Percentiles rank a stretch among this genome's conserved stretches.
These are phyloP conservation scores for Indri indri DNA, from an alignment of 2,113 vertebrate genomes.

Conservation along the genomic window DNA sequence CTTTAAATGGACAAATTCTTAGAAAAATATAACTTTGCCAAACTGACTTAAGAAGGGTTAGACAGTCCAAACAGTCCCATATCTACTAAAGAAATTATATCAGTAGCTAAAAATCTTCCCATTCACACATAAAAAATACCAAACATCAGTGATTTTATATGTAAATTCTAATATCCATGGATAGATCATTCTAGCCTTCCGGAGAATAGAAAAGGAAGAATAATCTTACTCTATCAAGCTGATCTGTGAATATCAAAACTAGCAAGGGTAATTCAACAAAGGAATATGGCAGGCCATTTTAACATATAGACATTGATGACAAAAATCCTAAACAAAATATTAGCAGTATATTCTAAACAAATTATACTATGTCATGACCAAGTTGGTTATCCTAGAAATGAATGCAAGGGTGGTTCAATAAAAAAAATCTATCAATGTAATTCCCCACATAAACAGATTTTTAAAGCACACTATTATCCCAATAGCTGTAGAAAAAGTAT, in stretches of 20 bases:
- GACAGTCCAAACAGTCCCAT: not conserved
- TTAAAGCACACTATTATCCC: not conserved
- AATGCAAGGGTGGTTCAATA: not conserved
- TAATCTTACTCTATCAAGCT: not conserved
- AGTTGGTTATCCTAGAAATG: not conserved
- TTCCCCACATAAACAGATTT: not conserved
- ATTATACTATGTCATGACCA: not conserved
- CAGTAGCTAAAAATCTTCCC: conserved; percentile 22
- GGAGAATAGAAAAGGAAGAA: conserved; percentile 10
- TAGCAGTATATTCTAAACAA: conserved; percentile 28
- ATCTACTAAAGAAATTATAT: conserved; percentile 40
- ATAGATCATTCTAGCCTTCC: conserved; percentile 1
- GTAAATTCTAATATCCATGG: not conserved
- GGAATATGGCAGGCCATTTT: not conserved
- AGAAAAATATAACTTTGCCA: conserved; percentile 1
- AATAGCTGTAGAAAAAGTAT: not conserved
- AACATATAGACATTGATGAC: conserved; percentile 5
- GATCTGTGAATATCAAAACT: not conserved
- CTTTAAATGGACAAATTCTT: not conserved
- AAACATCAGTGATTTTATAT: not conserved
- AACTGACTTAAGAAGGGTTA: conserved; percentile 2
- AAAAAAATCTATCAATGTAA: not conserved
- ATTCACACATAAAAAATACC: not conserved
- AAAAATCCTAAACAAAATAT: conserved; percentile 47
- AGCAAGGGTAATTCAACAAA: not conserved